Evolutionary conservation across 1,140 invertebrate genomes (phyloP).

Genomic region (Dryas iulia): DNA sequence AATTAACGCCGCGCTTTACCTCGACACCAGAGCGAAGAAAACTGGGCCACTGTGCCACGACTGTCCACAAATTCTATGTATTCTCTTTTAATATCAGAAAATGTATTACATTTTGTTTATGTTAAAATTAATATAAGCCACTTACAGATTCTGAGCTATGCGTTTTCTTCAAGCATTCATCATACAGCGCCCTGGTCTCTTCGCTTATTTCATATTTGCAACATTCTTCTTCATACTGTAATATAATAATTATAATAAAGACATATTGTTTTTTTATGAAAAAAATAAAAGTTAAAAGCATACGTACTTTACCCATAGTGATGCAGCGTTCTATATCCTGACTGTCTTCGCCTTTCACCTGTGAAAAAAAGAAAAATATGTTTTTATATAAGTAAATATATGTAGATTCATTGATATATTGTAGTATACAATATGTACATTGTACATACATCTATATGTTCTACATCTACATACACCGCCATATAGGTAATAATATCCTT

Average conservation of each 20-base stretch:
- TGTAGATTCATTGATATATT: no score
- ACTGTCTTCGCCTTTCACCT: neutral
- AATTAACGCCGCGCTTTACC: no score
- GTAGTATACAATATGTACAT: no score
- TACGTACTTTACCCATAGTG: neutral
- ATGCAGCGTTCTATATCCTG: neutral
- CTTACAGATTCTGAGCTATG: neutral
- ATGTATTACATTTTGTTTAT: no score
- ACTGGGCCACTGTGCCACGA: no score
- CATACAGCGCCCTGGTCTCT: neutral
- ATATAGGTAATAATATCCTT: no score
- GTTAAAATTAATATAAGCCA: neutral
- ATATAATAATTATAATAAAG: neutral
- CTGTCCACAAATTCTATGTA: no score
- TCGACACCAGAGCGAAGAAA: no score
- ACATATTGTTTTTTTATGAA: neutral
- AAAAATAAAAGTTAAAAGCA: neutral
- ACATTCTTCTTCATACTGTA: slow-evolving; percentile 1
- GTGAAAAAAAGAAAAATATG: neutral
- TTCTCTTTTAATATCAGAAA: no score
- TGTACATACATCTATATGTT: no score
- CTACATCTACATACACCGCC: no score
- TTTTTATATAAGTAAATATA: no score
- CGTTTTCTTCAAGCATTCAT: slow-evolving; percentile 4
- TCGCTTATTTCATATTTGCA: neutral